Conservation (phyloP, 2,888 invertebrate genomes). For the Drosophila paracracens region DNA sequence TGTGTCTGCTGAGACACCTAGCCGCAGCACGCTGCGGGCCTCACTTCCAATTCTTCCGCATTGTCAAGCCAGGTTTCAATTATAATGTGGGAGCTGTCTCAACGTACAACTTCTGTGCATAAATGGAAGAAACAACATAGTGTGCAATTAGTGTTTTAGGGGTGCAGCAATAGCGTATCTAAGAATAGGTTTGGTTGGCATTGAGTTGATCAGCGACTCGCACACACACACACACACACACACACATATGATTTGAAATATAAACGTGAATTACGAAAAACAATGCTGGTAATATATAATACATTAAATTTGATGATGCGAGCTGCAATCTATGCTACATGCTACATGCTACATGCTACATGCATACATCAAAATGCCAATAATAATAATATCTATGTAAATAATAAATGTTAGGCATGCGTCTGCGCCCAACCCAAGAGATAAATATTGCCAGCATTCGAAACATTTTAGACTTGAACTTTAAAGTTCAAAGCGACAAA, state of each 20-base stretch:
- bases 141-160: slow-evolving; percentile 41
- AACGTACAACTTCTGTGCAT: slow-evolving; percentile 4
- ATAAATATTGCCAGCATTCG: slow-evolving; percentile 19
- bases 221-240: not conserved
- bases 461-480: slow-evolving; percentile 70
- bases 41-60: slow-evolving; percentile 43
- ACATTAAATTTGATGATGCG: not conserved
- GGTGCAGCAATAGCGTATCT: slow-evolving; percentile 30
- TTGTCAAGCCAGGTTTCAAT: slow-evolving; percentile 16
- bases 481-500: slow-evolving; percentile 73
- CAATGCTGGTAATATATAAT: slow-evolving; percentile 1
- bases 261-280: not conserved
- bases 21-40: slow-evolving; percentile 34
- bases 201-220: slow-evolving; percentile 2
- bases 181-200: slow-evolving; percentile 27
- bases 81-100: not conserved
- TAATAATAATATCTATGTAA: not conserved
- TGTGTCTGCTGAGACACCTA: slow-evolving; percentile 33
- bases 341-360: too few species aligned
- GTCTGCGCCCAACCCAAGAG: slow-evolving; percentile 55
- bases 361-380: not conserved
- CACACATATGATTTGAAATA: not conserved
- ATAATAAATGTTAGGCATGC: not conserved
- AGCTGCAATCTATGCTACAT: not conserved
- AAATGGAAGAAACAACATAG: not conserved